phyloP scores from a whole-genome alignment of 1,140 invertebrate species.

The Samia ricini region DNA sequence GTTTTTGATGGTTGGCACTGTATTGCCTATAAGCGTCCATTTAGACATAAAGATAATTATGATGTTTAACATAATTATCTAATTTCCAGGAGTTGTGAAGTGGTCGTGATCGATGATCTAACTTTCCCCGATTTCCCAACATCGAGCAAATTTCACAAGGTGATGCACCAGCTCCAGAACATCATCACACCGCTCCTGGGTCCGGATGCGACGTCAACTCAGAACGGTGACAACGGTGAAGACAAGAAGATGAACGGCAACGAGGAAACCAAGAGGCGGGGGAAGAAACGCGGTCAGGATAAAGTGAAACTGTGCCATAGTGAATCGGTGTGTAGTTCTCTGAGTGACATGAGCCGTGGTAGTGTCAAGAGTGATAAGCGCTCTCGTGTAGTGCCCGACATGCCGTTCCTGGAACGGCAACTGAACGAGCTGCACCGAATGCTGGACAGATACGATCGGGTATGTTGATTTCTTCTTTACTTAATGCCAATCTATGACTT shows the following conservation, averaged over 20 bases:
- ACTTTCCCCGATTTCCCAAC: conserved; percentile 15
- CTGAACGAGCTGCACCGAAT: conserved; percentile 56
- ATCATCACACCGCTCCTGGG: conserved; percentile 35
- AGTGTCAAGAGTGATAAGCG: conserved; percentile 39
- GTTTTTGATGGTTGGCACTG: no score
- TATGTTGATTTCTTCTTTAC: conserved; percentile 16
- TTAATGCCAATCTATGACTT: no score
- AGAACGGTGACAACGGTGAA: conserved; percentile 23
- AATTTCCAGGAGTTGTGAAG: background rate
- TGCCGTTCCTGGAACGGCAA: conserved; percentile 44
- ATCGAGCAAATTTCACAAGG: conserved; percentile 45
- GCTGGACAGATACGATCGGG: conserved; percentile 51
- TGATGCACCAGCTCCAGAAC: conserved; percentile 41
- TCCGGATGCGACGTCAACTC: conserved; percentile 7
- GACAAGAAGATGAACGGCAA: conserved; percentile 23
- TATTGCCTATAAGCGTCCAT: no score
- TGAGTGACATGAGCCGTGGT: conserved; percentile 40
- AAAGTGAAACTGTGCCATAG: conserved; percentile 37
- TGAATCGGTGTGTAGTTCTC: conserved; percentile 52
- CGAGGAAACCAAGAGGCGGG: conserved; percentile 32
- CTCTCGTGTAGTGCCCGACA: conserved; percentile 28
- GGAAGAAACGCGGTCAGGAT: conserved; percentile 31
- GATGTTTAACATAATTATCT: background rate
- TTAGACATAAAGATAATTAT: no score
- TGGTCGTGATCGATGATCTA: background rate